Evolutionary conservation across 2,797 vertebrate species (phyloP).

Genomic region (Buphagus erythrorhynchus): DNA sequence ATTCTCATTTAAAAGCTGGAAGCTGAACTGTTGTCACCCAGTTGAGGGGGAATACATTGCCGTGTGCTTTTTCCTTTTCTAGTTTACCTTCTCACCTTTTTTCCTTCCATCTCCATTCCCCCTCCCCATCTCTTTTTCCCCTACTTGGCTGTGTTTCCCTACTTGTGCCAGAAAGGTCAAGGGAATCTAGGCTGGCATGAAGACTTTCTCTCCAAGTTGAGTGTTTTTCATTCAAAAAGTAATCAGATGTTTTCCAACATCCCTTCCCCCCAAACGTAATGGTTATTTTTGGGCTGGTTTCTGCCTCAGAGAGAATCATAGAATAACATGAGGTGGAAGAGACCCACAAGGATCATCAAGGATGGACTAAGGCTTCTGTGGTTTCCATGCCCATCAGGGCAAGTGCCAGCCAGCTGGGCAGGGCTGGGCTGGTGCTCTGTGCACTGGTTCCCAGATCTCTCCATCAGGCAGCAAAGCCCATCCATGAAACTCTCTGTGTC

Average conservation of each 20-base stretch:
- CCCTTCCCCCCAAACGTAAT: background rate
- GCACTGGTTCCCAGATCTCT: background rate
- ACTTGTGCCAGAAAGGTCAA: background rate
- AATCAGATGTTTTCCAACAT: background rate
- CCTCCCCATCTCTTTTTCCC: background rate
- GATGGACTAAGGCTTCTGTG: background rate
- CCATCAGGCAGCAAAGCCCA: background rate
- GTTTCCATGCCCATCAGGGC: background rate
- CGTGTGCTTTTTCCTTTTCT: background rate
- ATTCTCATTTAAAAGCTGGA: background rate
- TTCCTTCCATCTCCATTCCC: background rate
- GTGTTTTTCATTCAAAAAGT: background rate
- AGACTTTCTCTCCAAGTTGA: background rate
- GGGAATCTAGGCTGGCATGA: background rate
- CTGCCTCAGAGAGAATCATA: background rate
- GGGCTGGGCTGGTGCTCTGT: background rate
- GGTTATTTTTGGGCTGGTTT: background rate
- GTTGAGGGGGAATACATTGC: background rate
- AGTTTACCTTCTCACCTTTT: background rate
- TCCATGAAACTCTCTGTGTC: background rate
- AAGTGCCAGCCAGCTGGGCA: background rate
- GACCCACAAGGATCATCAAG: accelerated
- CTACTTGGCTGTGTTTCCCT: background rate
- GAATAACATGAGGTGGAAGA: background rate
- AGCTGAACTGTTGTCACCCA: background rate